These are phyloP conservation scores for Actenoides hombroni DNA, from an alignment of 2,113 vertebrate genomes.

Conservation along the genomic window DNA sequence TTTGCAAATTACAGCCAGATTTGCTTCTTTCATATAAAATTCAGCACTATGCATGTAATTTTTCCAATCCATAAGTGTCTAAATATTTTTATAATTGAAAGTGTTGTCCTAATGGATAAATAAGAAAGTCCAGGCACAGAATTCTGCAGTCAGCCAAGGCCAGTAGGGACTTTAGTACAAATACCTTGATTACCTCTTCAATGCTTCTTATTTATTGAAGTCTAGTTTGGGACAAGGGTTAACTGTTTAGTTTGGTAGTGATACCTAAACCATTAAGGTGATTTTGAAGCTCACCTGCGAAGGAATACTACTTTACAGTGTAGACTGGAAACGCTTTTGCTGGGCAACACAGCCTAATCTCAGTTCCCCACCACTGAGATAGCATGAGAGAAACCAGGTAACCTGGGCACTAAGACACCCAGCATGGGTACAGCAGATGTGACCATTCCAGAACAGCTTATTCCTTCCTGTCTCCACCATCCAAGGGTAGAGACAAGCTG, in stretches of 20 bases:
- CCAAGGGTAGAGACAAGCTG: background rate
- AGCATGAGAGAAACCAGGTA: background rate
- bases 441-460: background rate
- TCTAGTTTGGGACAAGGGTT: background rate
- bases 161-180: background rate
- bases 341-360: background rate
- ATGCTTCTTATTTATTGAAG: background rate
- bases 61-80: background rate
- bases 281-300: background rate
- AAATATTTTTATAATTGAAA: conserved; percentile 17
- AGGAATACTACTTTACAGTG: background rate
- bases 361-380: background rate
- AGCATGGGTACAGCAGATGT: background rate
- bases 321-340: background rate
- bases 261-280: background rate
- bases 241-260: background rate
- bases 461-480: background rate
- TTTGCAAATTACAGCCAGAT: background rate
- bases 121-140: background rate
- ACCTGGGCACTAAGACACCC: background rate
- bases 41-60: background rate
- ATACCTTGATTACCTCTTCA: background rate
- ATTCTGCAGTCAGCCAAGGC: background rate
- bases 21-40: background rate
- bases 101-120: background rate